A percentile compares a stretch with the other conserved stretches of the same genome.
phyloP scores from a whole-genome alignment of 2,888 invertebrate species.

The Neoitamus cyanurus region DNA sequence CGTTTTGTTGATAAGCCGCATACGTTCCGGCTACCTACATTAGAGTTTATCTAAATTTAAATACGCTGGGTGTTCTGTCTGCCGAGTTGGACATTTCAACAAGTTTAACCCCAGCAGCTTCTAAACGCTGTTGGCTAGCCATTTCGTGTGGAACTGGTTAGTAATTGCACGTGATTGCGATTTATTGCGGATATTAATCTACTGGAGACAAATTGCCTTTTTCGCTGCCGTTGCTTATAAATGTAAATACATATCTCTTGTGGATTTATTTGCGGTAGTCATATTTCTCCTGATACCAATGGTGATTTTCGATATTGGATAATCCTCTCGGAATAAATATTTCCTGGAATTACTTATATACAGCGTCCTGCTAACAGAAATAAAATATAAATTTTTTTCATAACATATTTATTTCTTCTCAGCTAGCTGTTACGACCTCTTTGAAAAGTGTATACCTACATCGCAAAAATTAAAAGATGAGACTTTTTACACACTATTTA shows the following conservation, averaged over 20 bases:
- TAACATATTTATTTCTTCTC: no score
- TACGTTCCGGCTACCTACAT: conserved; percentile 15
- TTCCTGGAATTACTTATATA: not conserved
- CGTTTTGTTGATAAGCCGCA: conserved; percentile 12
- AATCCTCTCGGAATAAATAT: not conserved
- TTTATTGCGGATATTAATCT: conserved; percentile 1
- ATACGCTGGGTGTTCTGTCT: not conserved
- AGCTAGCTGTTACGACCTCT: no score
- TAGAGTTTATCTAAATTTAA: conserved; percentile 15
- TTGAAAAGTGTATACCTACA: no score
- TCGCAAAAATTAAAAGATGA: no score
- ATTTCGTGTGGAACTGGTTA: not conserved
- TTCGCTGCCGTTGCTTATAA: not conserved
- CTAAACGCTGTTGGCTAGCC: not conserved
- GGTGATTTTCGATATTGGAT: not conserved
- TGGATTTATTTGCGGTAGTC: not conserved
- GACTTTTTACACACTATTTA: no score
- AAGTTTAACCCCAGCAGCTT: not conserved
- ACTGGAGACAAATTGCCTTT: not conserved
- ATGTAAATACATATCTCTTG: not conserved
- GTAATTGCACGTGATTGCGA: not conserved
- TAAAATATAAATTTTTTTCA: no score
- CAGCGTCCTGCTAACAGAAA: no score
- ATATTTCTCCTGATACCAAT: not conserved
- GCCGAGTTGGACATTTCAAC: not conserved